phyloP scores from a whole-genome alignment of 2,888 invertebrate species.

The Drosophila multiciliata region DNA sequence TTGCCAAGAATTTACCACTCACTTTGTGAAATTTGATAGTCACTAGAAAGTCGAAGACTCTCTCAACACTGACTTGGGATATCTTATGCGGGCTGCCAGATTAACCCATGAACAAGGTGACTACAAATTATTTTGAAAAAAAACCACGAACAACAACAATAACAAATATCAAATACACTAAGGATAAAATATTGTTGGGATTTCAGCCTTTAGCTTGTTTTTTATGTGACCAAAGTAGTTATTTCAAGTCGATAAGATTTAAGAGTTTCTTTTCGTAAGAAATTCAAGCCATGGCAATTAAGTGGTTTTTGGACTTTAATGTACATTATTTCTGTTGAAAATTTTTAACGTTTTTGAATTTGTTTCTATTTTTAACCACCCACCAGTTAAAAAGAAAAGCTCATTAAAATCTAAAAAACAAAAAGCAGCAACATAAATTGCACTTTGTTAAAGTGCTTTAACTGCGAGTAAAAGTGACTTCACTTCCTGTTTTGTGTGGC shows the following conservation, averaged over 20 bases:
- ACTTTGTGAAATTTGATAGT: conserved; percentile 66
- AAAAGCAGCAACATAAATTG: neutral
- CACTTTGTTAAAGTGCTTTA: conserved; percentile 6
- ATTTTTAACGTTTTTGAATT: neutral
- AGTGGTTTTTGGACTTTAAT: neutral
- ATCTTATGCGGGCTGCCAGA: neutral
- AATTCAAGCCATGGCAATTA: neutral
- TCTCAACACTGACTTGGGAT: neutral
- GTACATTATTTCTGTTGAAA: neutral
- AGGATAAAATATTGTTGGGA: neutral
- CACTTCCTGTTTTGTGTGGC: conserved; percentile 60
- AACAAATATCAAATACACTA: neutral
- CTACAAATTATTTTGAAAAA: neutral
- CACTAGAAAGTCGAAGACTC: conserved; percentile 61
- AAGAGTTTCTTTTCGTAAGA: conserved; percentile 4
- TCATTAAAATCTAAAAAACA: neutral
- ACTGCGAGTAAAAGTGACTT: conserved; percentile 48
- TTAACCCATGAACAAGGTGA: neutral
- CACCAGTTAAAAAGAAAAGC: neutral
- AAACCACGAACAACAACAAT: neutral
- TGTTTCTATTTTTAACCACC: neutral
- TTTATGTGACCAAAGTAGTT: conserved; percentile 11
- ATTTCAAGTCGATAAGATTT: neutral
- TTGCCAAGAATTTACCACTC: conserved; percentile 73
- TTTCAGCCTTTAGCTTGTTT: neutral